Conservation (phyloP, 64 coral and sea anemone genomes). For the Stylophora pistillata region DNA sequence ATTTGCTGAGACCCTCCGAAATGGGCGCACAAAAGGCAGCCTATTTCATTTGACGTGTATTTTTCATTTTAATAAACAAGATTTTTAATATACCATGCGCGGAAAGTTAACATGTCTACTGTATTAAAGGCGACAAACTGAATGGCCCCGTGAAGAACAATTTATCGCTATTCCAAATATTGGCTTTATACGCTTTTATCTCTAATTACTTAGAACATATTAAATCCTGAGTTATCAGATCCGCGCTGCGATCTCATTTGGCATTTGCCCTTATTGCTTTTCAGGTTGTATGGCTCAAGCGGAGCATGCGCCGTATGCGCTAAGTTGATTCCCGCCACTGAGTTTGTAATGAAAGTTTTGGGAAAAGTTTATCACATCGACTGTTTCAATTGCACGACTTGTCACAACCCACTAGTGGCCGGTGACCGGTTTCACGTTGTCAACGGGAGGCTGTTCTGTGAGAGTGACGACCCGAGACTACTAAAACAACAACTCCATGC, state of each 20-base stretch:
- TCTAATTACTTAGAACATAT: conserved; percentile 92
- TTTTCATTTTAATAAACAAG: conserved; percentile 73
- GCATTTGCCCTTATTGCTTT: conserved; percentile 40
- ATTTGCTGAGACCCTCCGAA: conserved; percentile 33
- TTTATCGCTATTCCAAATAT: conserved; percentile 98
- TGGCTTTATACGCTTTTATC: conserved; percentile 94
- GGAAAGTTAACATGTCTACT: conserved; percentile 72
- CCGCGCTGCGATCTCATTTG: conserved; percentile 55
- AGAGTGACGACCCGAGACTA: conserved; percentile 87
- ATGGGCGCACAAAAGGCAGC: conserved; percentile 51
- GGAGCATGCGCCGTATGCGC: conserved; percentile 98
- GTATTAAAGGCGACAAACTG: conserved; percentile 81
- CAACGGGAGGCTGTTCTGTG: conserved; percentile 97
- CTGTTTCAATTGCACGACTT: conserved; percentile 96
- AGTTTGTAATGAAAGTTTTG: conserved; percentile 97
- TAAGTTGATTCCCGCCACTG: conserved; percentile 89
- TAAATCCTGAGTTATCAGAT: conserved; percentile 90
- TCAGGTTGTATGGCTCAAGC: conserved; percentile 94
- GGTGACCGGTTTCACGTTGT: conserved; percentile 97
- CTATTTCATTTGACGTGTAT: conserved; percentile 33
- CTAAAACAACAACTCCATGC: conserved; percentile 88
- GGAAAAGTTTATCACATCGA: conserved; percentile 96
- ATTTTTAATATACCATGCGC: conserved; percentile 80
- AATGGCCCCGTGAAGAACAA: conserved; percentile 80
- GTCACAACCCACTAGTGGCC: conserved; percentile 85